Evolutionary conservation across 1,140 invertebrate species (phyloP).

Genomic region (Wiebesia pumilae): DNA sequence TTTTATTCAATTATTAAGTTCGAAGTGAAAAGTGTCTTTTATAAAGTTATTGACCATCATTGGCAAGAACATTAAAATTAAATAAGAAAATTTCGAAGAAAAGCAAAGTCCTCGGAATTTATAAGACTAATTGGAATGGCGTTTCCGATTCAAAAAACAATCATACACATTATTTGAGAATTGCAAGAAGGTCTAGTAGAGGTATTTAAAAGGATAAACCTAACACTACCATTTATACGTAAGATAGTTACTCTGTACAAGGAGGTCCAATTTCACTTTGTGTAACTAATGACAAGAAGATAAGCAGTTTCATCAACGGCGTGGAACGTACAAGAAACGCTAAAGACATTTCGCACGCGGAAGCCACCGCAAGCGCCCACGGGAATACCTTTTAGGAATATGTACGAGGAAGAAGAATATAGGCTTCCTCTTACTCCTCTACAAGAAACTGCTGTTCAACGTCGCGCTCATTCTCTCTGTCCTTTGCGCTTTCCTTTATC

Average conservation of each 20-base stretch:
- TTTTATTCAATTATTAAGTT: neutral
- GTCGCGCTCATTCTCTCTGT: neutral
- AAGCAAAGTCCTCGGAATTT: neutral
- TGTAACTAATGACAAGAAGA: slow-evolving; percentile 62
- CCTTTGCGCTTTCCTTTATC: neutral
- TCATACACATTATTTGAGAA: neutral
- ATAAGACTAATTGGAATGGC: neutral
- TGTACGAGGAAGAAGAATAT: no score
- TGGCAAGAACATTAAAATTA: neutral
- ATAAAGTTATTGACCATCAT: neutral
- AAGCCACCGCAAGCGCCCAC: slow-evolving; percentile 59
- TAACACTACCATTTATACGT: slow-evolving; percentile 17
- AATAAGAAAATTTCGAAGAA: neutral
- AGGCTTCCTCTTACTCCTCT: neutral
- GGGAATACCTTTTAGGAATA: slow-evolving; percentile 53
- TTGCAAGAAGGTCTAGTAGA: no score
- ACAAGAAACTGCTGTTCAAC: neutral
- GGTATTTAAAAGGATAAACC: neutral
- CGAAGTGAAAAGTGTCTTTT: neutral
- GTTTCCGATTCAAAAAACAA: neutral
- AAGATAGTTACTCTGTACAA: neutral
- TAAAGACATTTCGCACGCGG: slow-evolving; percentile 57
- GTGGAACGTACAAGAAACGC: slow-evolving; percentile 58
- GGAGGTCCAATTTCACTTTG: slow-evolving; percentile 37
- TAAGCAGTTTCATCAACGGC: slow-evolving; percentile 60